Conservation (phyloP, 2,797 vertebrate genomes). For the Sciurus vulgaris region DNA sequence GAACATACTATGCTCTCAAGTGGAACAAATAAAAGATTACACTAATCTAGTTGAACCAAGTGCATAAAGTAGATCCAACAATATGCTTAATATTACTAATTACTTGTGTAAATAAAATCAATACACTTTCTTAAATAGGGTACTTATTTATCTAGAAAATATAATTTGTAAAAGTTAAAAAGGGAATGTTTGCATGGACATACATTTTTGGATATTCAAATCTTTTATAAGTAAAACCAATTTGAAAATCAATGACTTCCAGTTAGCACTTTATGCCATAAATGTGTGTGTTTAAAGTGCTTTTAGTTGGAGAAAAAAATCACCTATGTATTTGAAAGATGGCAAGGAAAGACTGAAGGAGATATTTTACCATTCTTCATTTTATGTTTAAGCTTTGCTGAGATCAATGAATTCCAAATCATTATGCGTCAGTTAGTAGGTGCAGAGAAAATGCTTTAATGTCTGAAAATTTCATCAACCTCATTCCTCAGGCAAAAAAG, state of each 20-base stretch:
- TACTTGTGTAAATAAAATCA: conserved; percentile 19
- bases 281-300: conserved; percentile 30
- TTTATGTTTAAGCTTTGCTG: conserved; percentile 55
- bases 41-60: neutral
- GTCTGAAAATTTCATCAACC: conserved; percentile 13
- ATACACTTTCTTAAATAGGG: neutral
- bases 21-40: neutral
- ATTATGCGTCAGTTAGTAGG: neutral
- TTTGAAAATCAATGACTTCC: conserved; percentile 65
- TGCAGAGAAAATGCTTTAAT: conserved; percentile 56
- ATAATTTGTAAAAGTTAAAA: neutral
- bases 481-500: conserved; percentile 10
- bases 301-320: neutral
- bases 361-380: conserved; percentile 43
- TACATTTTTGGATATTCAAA: conserved; percentile 32
- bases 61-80: neutral
- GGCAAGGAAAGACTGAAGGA: conserved; percentile 38
- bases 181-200: neutral
- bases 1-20: neutral
- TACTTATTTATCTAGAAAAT: conserved; percentile 19
- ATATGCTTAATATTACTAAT: conserved; percentile 29
- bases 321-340: conserved; percentile 12
- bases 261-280: conserved; percentile 15
- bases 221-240: conserved; percentile 35
- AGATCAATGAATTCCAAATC: conserved; percentile 64